phyloP scores from a whole-genome alignment of 2,888 invertebrate species.

The Ichneumoninae sp. region DNA sequence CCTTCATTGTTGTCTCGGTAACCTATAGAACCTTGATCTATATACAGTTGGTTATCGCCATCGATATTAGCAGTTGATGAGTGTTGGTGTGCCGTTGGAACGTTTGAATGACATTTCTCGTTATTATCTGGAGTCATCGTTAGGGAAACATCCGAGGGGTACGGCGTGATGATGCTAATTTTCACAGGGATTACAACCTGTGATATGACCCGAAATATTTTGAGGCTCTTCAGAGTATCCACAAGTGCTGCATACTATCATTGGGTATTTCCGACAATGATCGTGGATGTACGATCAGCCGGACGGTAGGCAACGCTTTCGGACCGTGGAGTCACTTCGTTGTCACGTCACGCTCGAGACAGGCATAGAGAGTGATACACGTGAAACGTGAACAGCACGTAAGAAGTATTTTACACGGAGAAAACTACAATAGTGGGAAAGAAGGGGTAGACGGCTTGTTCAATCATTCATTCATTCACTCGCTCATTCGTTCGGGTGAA shows the following conservation, averaged over 20 bases:
- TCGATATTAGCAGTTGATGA: conserved; percentile 18
- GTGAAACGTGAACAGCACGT: conserved; percentile 40
- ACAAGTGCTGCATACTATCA: not conserved
- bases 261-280: not conserved
- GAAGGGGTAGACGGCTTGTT: conserved; percentile 24
- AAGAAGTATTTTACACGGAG: conserved; percentile 16
- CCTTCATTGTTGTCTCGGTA: not conserved
- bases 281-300: not conserved
- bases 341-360: not conserved
- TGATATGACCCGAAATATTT: not conserved
- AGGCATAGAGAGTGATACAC: conserved; percentile 18
- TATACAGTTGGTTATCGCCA: not conserved
- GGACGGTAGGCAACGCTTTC: not conserved
- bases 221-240: not conserved
- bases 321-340: not conserved
- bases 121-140: conserved; percentile 6
- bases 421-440: conserved; percentile 6
- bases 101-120: conserved; percentile 16
- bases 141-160: not conserved
- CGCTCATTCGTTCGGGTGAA: conserved; percentile 34
- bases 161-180: conserved; percentile 6
- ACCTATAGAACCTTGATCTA: conserved; percentile 6
- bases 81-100: not conserved
- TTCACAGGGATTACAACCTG: not conserved
- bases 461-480: conserved; percentile 27